Evolutionary conservation across 2,797 vertebrate genomes (phyloP).

Genomic region (Myiotriccus ornatus): DNA sequence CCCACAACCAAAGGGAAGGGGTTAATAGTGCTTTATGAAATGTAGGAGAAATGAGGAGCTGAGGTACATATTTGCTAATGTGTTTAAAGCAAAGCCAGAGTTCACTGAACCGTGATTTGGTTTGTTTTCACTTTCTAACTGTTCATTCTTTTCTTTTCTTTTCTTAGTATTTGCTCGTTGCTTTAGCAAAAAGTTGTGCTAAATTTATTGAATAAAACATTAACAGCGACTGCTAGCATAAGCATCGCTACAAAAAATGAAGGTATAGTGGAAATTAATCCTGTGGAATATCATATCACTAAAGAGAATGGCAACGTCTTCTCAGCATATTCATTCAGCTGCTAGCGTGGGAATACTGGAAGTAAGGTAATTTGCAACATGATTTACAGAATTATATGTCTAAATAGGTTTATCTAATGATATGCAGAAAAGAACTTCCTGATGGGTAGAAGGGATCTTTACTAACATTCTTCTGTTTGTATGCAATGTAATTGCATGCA

Average conservation of each 20-base stretch:
- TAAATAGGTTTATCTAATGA: neutral
- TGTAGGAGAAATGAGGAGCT: neutral
- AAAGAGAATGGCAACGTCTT: constrained; percentile 5
- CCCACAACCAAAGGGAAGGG: neutral
- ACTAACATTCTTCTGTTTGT: neutral
- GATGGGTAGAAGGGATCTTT: neutral
- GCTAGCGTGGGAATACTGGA: constrained; percentile 37
- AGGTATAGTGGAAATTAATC: neutral
- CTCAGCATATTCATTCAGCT: constrained; percentile 1
- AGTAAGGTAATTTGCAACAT: neutral
- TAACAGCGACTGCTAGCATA: neutral
- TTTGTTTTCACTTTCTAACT: constrained; percentile 36
- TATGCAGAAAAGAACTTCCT: neutral
- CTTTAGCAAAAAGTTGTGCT: neutral
- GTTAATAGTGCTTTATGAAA: neutral
- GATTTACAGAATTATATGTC: neutral
- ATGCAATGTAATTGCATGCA: neutral
- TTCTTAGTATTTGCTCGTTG: neutral
- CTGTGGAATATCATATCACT: neutral
- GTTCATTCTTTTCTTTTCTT: constrained; percentile 22
- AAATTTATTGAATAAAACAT: neutral
- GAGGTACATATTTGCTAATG: neutral
- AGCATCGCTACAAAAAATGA: neutral
- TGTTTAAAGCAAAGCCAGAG: constrained; percentile 9
- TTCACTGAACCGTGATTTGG: constrained; percentile 5